Conservation (phyloP, 2,113 vertebrate genomes). For the Prunella fulvescens region DNA sequence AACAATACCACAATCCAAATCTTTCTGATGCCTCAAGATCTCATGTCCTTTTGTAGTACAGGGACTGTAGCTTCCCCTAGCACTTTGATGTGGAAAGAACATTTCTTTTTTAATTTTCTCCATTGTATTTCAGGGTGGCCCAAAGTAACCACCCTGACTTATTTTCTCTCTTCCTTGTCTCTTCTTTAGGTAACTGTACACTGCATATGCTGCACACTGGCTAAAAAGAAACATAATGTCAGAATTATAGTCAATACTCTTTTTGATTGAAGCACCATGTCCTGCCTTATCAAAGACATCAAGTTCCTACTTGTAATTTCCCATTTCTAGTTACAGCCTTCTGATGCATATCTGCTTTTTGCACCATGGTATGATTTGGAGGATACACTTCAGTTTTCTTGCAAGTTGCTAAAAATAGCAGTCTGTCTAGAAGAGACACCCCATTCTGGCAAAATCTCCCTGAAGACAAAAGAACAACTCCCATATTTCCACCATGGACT, state of each 20-base stretch:
- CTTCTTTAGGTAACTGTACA: background rate
- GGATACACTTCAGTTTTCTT: background rate
- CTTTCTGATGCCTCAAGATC: background rate
- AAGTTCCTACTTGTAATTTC: background rate
- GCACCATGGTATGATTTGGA: fast-evolving
- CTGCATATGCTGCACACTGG: background rate
- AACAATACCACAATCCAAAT: background rate
- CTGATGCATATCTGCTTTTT: background rate
- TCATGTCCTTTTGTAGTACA: background rate
- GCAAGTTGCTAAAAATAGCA: constrained; percentile 10
- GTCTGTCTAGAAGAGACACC: background rate
- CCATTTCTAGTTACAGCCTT: background rate
- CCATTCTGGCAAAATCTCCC: background rate
- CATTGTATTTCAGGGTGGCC: background rate
- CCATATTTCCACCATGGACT: background rate
- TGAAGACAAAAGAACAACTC: constrained; percentile 8
- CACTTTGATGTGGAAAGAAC: background rate
- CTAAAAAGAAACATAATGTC: background rate
- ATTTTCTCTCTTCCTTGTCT: background rate
- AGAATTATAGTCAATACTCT: background rate
- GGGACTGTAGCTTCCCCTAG: background rate
- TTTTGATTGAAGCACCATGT: background rate
- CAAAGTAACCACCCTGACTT: background rate
- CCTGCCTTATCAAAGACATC: background rate
- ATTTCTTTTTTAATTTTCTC: background rate